Evolutionary conservation across 1,140 invertebrate genomes (phyloP).

Genomic region (Leptoteleia sp.): DNA sequence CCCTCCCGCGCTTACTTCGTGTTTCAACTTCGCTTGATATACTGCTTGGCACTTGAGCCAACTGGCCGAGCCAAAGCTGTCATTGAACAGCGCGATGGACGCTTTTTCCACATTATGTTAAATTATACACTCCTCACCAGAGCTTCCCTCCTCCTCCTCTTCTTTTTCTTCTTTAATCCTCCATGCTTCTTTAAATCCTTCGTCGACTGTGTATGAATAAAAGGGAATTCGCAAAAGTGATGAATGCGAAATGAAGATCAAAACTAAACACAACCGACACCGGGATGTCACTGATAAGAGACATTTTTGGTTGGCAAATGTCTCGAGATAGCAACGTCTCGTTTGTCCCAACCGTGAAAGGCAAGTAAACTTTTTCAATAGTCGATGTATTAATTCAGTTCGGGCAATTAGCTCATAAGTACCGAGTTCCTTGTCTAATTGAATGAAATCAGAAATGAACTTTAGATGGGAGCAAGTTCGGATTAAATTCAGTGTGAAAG

Average conservation of each 20-base stretch:
- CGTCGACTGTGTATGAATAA: slow-evolving; percentile 16
- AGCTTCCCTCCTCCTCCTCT: slow-evolving; percentile 17
- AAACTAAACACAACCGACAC: slow-evolving; percentile 7
- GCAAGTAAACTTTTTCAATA: too few species aligned
- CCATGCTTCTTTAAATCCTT: slow-evolving; percentile 11
- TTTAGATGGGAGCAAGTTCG: too few species aligned
- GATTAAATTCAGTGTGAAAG: too few species aligned
- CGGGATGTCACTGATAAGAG: background rate
- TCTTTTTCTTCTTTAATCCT: slow-evolving; percentile 28
- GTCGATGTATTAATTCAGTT: too few species aligned
- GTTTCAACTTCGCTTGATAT: slow-evolving; percentile 61
- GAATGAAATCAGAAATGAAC: too few species aligned
- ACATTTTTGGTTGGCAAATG: too few species aligned
- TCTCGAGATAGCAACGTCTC: too few species aligned
- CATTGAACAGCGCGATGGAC: slow-evolving; percentile 46
- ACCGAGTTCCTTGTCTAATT: too few species aligned
- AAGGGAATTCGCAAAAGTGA: slow-evolving; percentile 23
- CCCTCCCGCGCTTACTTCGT: slow-evolving; percentile 42
- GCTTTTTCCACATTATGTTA: slow-evolving; percentile 58
- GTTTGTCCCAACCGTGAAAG: too few species aligned
- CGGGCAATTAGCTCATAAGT: too few species aligned
- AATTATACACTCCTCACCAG: slow-evolving; percentile 49
- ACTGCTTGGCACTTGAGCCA: slow-evolving; percentile 57
- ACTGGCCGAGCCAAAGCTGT: slow-evolving; percentile 52
- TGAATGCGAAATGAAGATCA: slow-evolving; percentile 24